Percentiles rank a stretch among this genome's conserved stretches.
These are phyloP conservation scores for Polia nebulosa DNA, from an alignment of 2,888 invertebrate genomes.

Conservation along the genomic window DNA sequence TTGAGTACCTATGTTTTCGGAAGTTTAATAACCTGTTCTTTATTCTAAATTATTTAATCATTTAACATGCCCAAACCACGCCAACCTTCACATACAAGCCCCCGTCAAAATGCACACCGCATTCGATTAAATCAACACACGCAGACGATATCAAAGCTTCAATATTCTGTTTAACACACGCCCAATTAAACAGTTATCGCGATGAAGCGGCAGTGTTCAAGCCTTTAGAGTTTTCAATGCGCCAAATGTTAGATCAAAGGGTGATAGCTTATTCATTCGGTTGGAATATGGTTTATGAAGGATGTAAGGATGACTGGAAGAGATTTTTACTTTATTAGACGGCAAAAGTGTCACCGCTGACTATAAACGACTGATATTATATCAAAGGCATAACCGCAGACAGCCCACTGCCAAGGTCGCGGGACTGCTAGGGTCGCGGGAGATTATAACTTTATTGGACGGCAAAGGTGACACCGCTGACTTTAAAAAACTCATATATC, in stretches of 20 bases:
- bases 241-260: conserved; percentile 86
- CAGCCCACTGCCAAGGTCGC: too few species aligned
- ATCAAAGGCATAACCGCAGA: too few species aligned
- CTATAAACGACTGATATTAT: too few species aligned
- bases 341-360: too few species aligned
- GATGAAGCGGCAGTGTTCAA: conserved; percentile 79
- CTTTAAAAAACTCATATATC: too few species aligned
- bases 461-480: too few species aligned
- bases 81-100: neutral
- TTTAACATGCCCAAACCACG: neutral
- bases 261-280: conserved; percentile 82
- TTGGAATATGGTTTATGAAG: conserved; percentile 76
- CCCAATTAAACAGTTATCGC: conserved; percentile 83
- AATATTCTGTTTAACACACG: conserved; percentile 82
- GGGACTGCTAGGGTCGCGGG: too few species aligned
- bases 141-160: conserved; percentile 75
- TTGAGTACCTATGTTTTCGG: too few species aligned
- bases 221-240: conserved; percentile 81
- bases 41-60: neutral
- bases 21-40: too few species aligned
- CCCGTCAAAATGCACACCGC: conserved; percentile 22
- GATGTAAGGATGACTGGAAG: conserved; percentile 45
- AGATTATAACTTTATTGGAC: too few species aligned
- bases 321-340: neutral
- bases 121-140: conserved; percentile 62